Base-by-base conservation (phyloP, 1,140 invertebrate genomes). In the Nasonia longicornis region DNA sequence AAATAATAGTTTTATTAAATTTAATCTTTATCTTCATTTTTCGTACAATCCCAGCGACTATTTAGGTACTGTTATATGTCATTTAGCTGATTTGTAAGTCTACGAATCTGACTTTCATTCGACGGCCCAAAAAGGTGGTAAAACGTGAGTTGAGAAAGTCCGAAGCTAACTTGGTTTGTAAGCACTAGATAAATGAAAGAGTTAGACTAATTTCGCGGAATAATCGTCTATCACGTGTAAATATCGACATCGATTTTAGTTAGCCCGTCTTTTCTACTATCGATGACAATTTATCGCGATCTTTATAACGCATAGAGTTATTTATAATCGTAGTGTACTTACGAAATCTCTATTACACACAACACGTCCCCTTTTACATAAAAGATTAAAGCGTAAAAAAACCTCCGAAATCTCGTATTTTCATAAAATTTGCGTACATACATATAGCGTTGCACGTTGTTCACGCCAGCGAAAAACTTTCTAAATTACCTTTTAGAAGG, bases 321-420 rank as follows among this genome's bases (percentile, higher is more conserved):
- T 76, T 82, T 66, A 82, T 73, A 72, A 77, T 73, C n/a, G 69
- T 76, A 81, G 52, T 71, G 80, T 77, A 81, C 73, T 81, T 77
- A 71, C 14, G 42, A 77, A 72, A 38, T 73, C 75, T 77, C 22
- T 82, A 82, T 45, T 58, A 67, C 29, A 63, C 14, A 42, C 38
- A 63, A 48, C 74, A 64, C 22, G n/a, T 64, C 73, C 67, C 64
- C 67, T 77, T 77, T 63, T 77, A 52, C 38, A 64, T 58, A 10
- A 74, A 67, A 81, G 16, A 58, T 58, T 58, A n/a, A 58, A n/a
- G 52, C 16, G 52, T 58, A n/a, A 63, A 76, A 76, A 79, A 84
- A 80, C 74, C 22, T 79, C 72, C 7, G 22, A 69, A 77, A 77
- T 77, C 66, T 77, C 22, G 45, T 71, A 81, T 71, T 76, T 81